Percentiles rank a stretch among this genome's conserved stretches.
phyloP scores from a whole-genome alignment of 2,888 invertebrate species.

The Limnephilus auricula region DNA sequence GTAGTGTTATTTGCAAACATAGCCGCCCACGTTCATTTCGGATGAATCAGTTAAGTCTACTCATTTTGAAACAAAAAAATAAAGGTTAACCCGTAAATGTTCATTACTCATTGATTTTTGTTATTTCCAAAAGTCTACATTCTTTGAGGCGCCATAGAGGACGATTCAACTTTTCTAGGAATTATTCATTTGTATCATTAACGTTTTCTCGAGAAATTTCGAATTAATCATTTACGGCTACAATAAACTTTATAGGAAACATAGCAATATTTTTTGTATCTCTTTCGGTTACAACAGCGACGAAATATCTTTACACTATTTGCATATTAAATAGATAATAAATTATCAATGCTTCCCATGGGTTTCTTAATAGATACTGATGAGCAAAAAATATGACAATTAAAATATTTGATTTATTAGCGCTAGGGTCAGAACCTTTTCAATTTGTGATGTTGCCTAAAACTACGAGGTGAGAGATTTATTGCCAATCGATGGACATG shows the following conservation, averaged over 20 bases:
- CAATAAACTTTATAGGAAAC: background rate
- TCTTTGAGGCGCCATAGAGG: background rate
- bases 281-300: background rate
- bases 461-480: background rate
- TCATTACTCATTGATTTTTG: background rate
- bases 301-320: background rate
- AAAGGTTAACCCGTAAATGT: background rate
- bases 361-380: background rate
- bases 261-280: too few relatives aligned
- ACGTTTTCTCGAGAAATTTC: background rate
- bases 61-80: background rate
- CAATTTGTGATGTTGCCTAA: background rate
- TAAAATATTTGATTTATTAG: background rate
- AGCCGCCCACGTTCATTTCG: background rate
- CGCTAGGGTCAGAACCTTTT: background rate
- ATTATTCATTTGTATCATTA: background rate
- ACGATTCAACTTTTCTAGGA: background rate
- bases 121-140: background rate
- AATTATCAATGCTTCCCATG: background rate
- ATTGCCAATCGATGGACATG: background rate
- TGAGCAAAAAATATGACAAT: background rate
- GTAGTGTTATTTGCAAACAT: background rate
- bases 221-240: background rate
- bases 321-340: background rate
- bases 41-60: background rate